A percentile compares a stretch with the other conserved stretches of the same genome.
phyloP scores from a whole-genome alignment of 2,888 invertebrate genomes.

The Nomada hirtipes region DNA sequence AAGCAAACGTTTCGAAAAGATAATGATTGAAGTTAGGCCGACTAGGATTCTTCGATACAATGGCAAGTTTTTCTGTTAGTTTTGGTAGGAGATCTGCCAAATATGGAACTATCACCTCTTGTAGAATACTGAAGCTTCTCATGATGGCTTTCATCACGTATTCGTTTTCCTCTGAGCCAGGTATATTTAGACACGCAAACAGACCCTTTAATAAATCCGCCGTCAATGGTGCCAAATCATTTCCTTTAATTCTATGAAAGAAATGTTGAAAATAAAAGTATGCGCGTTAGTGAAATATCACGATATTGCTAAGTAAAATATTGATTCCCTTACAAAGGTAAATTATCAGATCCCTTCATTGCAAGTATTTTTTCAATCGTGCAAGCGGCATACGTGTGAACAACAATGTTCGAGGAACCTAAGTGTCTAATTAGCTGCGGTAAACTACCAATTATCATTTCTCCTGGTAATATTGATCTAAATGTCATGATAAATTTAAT shows the following conservation, averaged over 20 bases:
- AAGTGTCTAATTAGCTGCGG: constrained; percentile 93
- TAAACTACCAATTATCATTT: constrained; percentile 90
- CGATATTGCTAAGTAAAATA: constrained; percentile 3
- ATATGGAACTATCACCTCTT: constrained; percentile 92
- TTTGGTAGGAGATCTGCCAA: constrained; percentile 93
- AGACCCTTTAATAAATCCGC: constrained; percentile 90
- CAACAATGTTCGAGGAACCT: constrained; percentile 91
- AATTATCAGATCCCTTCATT: constrained; percentile 88
- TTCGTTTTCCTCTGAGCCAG: constrained; percentile 96
- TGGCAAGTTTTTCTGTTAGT: constrained; percentile 92
- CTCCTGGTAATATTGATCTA: constrained; percentile 93
- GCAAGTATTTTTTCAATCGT: constrained; percentile 94
- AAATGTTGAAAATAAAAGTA: constrained; percentile 6
- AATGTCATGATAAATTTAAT: constrained; percentile 99
- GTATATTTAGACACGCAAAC: constrained; percentile 90
- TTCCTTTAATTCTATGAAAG: constrained; percentile 85
- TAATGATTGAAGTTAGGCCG: constrained; percentile 99
- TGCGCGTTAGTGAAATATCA: neutral
- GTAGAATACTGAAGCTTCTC: constrained; percentile 92
- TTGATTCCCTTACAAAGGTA: constrained; percentile 85
- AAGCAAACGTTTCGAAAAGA: constrained; percentile 96
- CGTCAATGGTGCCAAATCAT: constrained; percentile 89
- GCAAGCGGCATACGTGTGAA: constrained; percentile 97
- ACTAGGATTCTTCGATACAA: constrained; percentile 96
- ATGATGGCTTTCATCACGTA: constrained; percentile 99